Evolutionary conservation across 2,888 invertebrate genomes (phyloP), one percentile per base, ranked within the genome.

Genomic region (Aphidoletes aphidimyza): DNA sequence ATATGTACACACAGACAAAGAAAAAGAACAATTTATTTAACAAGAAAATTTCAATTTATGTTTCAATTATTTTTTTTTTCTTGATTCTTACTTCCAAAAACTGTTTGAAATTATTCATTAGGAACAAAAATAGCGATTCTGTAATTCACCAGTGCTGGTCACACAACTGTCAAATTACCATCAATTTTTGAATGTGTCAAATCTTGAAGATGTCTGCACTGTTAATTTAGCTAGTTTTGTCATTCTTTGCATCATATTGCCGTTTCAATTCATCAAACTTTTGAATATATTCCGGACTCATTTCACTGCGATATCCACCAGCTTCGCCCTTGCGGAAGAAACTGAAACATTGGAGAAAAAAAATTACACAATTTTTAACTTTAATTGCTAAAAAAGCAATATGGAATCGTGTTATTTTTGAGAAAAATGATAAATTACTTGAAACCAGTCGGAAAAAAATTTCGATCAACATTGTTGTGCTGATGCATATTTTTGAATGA

Each of bases 311-410:
- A 47, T 87, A 87, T 3, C 86, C 86, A 84, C 87, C 86, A 0
- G 87, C 86, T 84, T 87, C 85, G 6, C 87, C 88, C 1, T 85
- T 87, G 26, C 88, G 86, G 5, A 87, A 26, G 17, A 88, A 88
- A 37, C 88, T 88, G 19, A 22, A 84, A 84, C 0, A 54, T n/a
- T 1, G 19, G 34, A 47, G 36, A 19, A 22, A 6, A 34, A 6
- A 14, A 36, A 36, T 37, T 30, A 14, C 26, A 26, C 17, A 2
- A 2, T 30, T 59, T n/a, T n/a, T n/a, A n/a, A n/a, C n/a, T n/a
- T n/a, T n/a, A n/a, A n/a, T n/a, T n/a, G n/a, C n/a, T n/a, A n/a
- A n/a, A n/a, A n/a, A n/a, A n/a, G n/a, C n/a, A n/a, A n/a, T 47
- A 47, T 47, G 9, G 47, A 8, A 47, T 11, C 9, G 17, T 11